Conservation (phyloP, 2,797 vertebrate species). For the Xiphophorus birchmanni region DNA sequence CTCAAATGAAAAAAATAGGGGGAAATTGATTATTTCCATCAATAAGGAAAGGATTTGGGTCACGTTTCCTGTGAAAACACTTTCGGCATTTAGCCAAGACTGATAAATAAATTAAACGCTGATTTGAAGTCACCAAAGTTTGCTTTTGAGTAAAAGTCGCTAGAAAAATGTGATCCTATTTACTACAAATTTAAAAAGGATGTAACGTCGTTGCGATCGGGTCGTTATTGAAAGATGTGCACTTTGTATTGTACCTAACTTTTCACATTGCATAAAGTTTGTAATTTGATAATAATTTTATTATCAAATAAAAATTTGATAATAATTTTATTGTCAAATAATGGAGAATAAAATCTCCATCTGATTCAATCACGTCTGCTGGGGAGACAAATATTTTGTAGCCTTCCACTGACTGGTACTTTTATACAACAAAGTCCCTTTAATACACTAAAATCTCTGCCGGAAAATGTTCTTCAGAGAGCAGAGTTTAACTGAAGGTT, state of each 20-base stretch:
- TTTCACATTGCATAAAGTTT: neutral
- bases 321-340: neutral
- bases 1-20: neutral
- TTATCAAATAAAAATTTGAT: neutral
- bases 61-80: neutral
- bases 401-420: neutral
- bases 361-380: neutral
- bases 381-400: neutral
- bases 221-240: neutral
- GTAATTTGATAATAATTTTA: neutral
- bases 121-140: neutral
- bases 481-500: neutral
- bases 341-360: neutral
- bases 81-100: neutral
- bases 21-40: neutral
- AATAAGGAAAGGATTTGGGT: neutral
- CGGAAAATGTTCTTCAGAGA: neutral
- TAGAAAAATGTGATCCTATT: neutral
- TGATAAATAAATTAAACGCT: neutral
- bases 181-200: neutral
- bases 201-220: neutral
- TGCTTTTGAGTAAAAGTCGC: neutral
- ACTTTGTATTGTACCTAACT: neutral
- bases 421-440: neutral
- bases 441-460: neutral